phyloP scores from a whole-genome alignment of 2,113 vertebrate species.

The Tor tambroides region DNA sequence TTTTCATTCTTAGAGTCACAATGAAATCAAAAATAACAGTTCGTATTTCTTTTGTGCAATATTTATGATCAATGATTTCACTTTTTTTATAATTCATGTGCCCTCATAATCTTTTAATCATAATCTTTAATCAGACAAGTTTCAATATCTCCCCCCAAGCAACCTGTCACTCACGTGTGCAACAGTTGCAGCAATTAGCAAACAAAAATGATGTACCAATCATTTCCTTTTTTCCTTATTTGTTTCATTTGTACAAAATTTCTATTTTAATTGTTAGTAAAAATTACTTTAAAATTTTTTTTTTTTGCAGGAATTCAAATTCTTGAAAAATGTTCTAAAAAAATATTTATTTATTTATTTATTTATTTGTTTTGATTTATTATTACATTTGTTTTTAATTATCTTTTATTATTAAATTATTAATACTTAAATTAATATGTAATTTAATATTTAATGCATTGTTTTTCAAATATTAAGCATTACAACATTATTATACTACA shows the following conservation, averaged over 20 bases:
- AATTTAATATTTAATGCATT: not conserved
- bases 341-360: no score
- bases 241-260: no score
- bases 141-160: not conserved
- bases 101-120: not conserved
- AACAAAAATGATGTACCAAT: not conserved
- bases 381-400: no score
- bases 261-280: no score
- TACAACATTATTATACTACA: not conserved
- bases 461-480: not conserved
- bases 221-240: not conserved
- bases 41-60: no score
- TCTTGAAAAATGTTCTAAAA: no score
- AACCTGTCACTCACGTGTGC: not conserved
- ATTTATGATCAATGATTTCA: no score
- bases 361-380: no score
- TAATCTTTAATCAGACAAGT: not conserved
- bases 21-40: no score
- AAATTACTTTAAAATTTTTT: no score
- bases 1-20: no score
- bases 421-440: not conserved
- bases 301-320: no score
- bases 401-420: not conserved
- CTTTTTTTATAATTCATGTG: not conserved
- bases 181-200: not conserved